A percentile compares a stretch with the other conserved stretches of the same genome.
These are phyloP conservation scores for Sphaeridia pumilis DNA, from an alignment of 2,888 invertebrate genomes.

Conservation along the genomic window DNA sequence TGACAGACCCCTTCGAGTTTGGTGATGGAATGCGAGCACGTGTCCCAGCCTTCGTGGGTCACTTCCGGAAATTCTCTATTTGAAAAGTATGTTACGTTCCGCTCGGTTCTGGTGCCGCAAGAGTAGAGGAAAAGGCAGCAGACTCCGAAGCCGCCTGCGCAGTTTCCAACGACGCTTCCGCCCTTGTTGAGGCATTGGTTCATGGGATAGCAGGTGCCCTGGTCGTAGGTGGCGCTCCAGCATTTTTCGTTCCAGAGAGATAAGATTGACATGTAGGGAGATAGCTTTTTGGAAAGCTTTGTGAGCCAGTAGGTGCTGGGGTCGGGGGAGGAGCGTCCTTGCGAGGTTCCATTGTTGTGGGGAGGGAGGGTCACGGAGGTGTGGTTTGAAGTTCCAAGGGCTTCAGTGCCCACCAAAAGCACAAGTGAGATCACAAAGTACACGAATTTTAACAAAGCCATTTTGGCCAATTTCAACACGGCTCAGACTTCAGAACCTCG, in stretches of 20 bases:
- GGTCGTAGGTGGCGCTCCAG: constrained; percentile 30
- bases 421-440: no score
- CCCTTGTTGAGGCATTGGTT: neutral
- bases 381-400: no score
- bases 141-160: constrained; percentile 60
- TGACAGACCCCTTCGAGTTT: constrained; percentile 47
- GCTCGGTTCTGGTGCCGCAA: constrained; percentile 53
- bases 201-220: constrained; percentile 31
- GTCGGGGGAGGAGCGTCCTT: no score
- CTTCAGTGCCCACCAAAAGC: no score
- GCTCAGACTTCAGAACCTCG: no score
- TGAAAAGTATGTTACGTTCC: constrained; percentile 57
- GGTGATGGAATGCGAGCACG: constrained; percentile 25
- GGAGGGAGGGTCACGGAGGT: no score
- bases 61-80: constrained; percentile 46
- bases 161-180: constrained; percentile 38
- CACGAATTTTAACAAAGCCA: no score
- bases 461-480: no score
- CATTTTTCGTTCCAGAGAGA: constrained; percentile 34
- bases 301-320: neutral
- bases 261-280: constrained; percentile 30
- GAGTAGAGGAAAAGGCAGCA: constrained; percentile 57
- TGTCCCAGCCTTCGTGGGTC: constrained; percentile 34
- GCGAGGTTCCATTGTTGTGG: no score
- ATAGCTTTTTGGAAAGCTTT: constrained; percentile 12